A percentile compares a stretch with the other conserved stretches of the same genome.
Conservation (phyloP, 1,140 invertebrate genomes). For the Leptinotarsa undecemlineata region DNA sequence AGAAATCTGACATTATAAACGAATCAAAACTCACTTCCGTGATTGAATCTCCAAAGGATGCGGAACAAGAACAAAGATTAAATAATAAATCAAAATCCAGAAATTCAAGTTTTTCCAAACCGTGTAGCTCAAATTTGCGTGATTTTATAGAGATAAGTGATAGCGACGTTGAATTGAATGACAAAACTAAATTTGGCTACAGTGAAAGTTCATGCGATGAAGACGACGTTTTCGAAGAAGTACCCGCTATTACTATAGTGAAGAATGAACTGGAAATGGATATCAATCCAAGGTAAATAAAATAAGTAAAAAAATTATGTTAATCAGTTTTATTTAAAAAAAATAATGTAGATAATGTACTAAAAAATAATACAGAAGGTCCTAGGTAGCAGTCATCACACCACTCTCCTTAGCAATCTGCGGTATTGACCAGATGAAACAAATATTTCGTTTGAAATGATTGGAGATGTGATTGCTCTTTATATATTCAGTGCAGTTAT, state of each 20-base stretch:
- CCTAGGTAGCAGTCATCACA: too few species aligned
- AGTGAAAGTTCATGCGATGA: conserved; percentile 1
- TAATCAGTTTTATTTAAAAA: too few species aligned
- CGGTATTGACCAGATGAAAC: too few species aligned
- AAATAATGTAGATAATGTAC: too few species aligned
- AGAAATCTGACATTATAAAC: background rate
- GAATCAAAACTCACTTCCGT: too few species aligned
- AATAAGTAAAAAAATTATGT: too few species aligned
- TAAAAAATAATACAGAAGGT: too few species aligned
- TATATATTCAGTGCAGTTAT: too few species aligned
- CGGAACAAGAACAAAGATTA: background rate
- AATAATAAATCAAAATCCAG: background rate
- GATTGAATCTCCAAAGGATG: background rate
- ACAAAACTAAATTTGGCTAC: background rate
- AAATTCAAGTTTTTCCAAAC: background rate
- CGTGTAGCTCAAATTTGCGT: background rate
- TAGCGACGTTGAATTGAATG: conserved; percentile 7
- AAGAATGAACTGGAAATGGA: conserved; percentile 6
- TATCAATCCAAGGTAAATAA: conserved; percentile 7
- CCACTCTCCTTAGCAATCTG: too few species aligned
- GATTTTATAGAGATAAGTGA: conserved; percentile 13
- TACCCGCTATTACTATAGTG: background rate
- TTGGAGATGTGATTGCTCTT: too few species aligned
- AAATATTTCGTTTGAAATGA: too few species aligned
- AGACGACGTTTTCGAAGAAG: conserved; percentile 1